Evolutionary conservation across 2,888 invertebrate genomes (phyloP).

Genomic region (Rhaphigaster nebulosa): DNA sequence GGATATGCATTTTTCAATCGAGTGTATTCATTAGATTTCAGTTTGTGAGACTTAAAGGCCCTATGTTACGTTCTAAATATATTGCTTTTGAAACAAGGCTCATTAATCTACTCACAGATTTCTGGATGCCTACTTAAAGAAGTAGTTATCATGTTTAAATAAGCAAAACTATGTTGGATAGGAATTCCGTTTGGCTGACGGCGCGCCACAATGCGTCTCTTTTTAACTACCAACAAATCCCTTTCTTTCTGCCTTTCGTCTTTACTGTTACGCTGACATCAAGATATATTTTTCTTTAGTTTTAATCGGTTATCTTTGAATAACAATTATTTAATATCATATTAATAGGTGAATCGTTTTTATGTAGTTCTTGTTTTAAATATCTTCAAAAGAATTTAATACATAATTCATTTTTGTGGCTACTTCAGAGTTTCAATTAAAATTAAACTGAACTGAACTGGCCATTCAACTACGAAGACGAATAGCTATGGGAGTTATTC

Average conservation of each 20-base stretch:
- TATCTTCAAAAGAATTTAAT: no score
- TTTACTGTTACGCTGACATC: no score
- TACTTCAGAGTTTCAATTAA: no score
- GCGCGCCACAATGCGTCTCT: neutral
- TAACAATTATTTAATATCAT: neutral
- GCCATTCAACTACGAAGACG: neutral
- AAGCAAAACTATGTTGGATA: neutral
- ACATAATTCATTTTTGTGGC: no score
- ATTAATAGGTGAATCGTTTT: neutral
- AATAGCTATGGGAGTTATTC: neutral
- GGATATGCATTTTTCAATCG: slow-evolving; percentile 8
- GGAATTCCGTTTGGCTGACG: neutral
- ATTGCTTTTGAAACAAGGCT: neutral
- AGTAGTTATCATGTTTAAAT: neutral
- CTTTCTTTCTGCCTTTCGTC: neutral
- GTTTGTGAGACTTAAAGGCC: no score
- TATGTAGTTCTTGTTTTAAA: neutral
- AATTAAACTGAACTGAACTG: no score
- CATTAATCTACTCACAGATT: neutral
- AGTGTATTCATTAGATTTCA: no score
- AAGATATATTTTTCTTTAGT: neutral
- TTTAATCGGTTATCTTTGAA: neutral
- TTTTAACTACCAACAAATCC: neutral
- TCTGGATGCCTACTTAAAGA: neutral
- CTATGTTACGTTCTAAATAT: neutral